A percentile compares a stretch with the other conserved stretches of the same genome.
These are phyloP conservation scores for Theretra japonica DNA, from an alignment of 2,888 invertebrate species.

Conservation along the genomic window DNA sequence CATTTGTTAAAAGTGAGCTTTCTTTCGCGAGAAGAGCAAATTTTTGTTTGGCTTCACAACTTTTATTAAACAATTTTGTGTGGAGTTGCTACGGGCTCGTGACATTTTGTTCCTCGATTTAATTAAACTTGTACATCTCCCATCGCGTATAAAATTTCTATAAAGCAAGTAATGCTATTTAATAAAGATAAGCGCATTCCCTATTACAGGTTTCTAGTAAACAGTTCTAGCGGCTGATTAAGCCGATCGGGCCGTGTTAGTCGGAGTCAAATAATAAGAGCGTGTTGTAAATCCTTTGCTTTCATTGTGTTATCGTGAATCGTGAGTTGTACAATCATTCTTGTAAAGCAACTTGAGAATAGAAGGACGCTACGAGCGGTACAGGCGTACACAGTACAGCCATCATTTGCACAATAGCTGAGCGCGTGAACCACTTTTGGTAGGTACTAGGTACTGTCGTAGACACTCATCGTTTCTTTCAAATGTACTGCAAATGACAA, in stretches of 20 bases:
- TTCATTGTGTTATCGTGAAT: slow-evolving; percentile 70
- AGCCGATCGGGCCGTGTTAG: slow-evolving; percentile 55
- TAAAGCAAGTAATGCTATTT: slow-evolving; percentile 47
- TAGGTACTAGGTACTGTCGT: no score
- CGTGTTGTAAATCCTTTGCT: slow-evolving; percentile 66
- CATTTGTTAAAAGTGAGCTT: slow-evolving; percentile 1
- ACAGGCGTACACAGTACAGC: background rate
- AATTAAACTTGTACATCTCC: slow-evolving; percentile 39
- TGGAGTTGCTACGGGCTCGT: background rate
- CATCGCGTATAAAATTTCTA: slow-evolving; percentile 46
- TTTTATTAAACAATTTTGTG: slow-evolving; percentile 17
- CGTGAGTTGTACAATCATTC: slow-evolving; percentile 67
- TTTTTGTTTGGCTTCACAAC: slow-evolving; percentile 18
- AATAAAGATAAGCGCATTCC: slow-evolving; percentile 52
- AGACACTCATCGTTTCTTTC: background rate
- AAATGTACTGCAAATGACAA: background rate
- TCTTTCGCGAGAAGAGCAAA: background rate
- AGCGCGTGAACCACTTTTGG: background rate
- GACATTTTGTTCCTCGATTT: slow-evolving; percentile 32
- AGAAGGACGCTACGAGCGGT: slow-evolving; percentile 46
- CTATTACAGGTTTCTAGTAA: slow-evolving; percentile 39
- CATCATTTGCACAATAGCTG: slow-evolving; percentile 13
- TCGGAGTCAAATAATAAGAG: slow-evolving; percentile 60
- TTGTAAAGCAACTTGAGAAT: slow-evolving; percentile 61
- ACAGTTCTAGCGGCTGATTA: slow-evolving; percentile 18